Evolutionary conservation across 2,113 vertebrate species (phyloP).

Genomic region (Pholis gunnellus): DNA sequence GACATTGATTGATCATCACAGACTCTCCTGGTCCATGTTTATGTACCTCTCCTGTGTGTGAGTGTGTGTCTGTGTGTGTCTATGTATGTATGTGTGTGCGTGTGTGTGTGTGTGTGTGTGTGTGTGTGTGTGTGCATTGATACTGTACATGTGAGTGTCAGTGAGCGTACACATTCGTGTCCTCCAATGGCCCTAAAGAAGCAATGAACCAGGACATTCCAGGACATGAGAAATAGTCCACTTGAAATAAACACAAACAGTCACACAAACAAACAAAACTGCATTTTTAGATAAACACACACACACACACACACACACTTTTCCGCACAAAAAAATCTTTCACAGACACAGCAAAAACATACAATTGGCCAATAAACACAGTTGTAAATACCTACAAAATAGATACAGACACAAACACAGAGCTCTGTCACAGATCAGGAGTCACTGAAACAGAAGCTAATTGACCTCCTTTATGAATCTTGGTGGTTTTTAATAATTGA

Average conservation of each 20-base stretch:
- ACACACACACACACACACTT: constrained; percentile 1
- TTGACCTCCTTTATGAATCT: constrained; percentile 54
- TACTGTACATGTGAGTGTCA: constrained; percentile 20
- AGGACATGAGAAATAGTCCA: constrained; percentile 36
- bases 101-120: background rate
- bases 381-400: background rate
- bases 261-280: constrained; percentile 16
- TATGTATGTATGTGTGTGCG: background rate
- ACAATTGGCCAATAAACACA: constrained; percentile 13
- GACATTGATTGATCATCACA: constrained; percentile 56
- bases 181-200: constrained; percentile 31
- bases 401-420: constrained; percentile 11
- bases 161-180: constrained; percentile 28
- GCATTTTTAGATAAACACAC: constrained; percentile 1
- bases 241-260: constrained; percentile 3
- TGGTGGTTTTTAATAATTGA: constrained; percentile 59
- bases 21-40: constrained; percentile 25
- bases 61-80: background rate
- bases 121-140: background rate
- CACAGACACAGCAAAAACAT: background rate
- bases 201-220: constrained; percentile 51
- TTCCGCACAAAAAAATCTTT: constrained; percentile 2
- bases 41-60: background rate
- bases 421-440: constrained; percentile 10
- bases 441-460: constrained; percentile 49